Base-by-base conservation (phyloP, 2,113 vertebrate genomes). In the Melospiza melodia region DNA sequence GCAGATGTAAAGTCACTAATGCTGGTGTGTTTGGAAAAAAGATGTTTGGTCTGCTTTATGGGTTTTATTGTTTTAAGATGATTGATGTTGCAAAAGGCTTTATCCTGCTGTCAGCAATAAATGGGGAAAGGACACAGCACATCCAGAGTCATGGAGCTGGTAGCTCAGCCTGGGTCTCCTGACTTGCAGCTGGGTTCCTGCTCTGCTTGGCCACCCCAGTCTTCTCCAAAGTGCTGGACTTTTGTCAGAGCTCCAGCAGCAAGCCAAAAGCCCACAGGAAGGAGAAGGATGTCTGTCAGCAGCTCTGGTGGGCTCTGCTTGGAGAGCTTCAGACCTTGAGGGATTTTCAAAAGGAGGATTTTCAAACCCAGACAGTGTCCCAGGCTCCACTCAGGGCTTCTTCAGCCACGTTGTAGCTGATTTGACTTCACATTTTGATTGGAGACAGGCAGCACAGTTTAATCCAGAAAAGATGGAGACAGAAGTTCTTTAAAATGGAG, bases 41-140 rank as follows among this genome's bases (percentile, higher is more conserved):
- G 74, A 87, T 84, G 69, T 97, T 93, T 87, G 93, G 65, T 92
- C 80, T 93, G 73, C 27, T 92, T 90, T 87, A 86, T 61, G 88
- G 7, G 8, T 87, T 96, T 90, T 89, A 87, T 96, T 95, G 89
- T 95, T 95, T 96, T 49, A 90, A 96, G 73, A 92, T 97, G 94
- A 96, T 84, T 84, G 90, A 94, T 95, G 80, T 52, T 65, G 86
- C 86, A 52, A 89, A 92, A 92, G 68, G 33, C 68, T 97, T 96
- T 92, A 93, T 94, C 76, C n/a, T 55, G 72, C 85, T 96, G 92
- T 95, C 79, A 96, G 88, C 83, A 86, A 52, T 84, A 84, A 76
- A 87, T 12, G 25, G 71, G 69, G 71, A 90, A 76, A 69, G 72
- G 82, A 95, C 88, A 88, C 48, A 68, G 39, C n/a, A 28, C 7